Evolutionary conservation across 2,113 vertebrate species (phyloP), one percentile per base, ranked within the genome.

Genomic region (Siphamia tubifer): DNA sequence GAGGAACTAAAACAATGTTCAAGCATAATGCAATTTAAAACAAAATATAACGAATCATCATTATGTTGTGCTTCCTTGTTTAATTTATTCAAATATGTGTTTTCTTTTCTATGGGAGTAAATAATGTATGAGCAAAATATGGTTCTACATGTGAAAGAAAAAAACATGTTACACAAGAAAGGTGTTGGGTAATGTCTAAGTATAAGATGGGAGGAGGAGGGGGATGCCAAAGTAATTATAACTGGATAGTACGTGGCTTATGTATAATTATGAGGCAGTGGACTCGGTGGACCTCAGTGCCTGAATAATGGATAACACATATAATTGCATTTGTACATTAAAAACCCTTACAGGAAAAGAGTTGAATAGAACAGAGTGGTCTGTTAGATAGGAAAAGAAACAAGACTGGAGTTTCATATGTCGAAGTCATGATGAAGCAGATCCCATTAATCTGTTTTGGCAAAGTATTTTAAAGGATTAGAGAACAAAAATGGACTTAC

Each of bases 241-340:
- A 73, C 62, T 39, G 58, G 60, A 70, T 70, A 68, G 73, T 66
- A 28, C 58, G 31, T 42, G 70, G 58, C 57, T 85, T 74, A 89
- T 91, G 81, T 77, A 91, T 90, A 89, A 90, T 79, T 70, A 85
- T 76, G 70, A 61, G 64, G 49, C 53, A 58, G 43, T 66, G 79
- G 60, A 85, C 72, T 71, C 51, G 8, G 48, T 79, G 69, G 74
- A 53, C 79, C 71, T 58, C 45, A 28, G 44, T 32, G 62, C 36
- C 64, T 93, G 89, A 90, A 93, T 92, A 89, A 92, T 90, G 75
- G 69, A 92, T 62, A 48, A 25, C 53, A 80, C 40, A 30, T 75
- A 71, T 92, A 90, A 94, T 94, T 94, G 89, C 92, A 94, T 94
- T 91, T 91, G 86, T 90, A 91, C 90, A 92, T 92, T 92, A 77